phyloP scores from a whole-genome alignment of 2,888 invertebrate species.

The Willowsia nigromaculata region DNA sequence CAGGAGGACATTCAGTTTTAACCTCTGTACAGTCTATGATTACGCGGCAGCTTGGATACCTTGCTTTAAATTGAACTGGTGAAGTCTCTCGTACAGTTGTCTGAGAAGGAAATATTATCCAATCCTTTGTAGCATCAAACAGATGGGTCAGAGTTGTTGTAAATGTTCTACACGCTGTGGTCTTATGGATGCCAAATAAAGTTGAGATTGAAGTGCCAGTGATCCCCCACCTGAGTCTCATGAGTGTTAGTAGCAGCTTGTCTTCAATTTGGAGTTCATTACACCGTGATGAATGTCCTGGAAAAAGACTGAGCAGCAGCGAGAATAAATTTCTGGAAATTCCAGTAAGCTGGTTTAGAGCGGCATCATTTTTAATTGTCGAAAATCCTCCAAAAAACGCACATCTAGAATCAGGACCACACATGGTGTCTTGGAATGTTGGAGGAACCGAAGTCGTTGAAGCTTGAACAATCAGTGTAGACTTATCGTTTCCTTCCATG shows the following conservation, averaged over 20 bases:
- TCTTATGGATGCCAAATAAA: conserved; percentile 41
- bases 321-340: background rate
- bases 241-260: conserved; percentile 27
- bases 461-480: no score
- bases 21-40: conserved; percentile 67
- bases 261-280: background rate
- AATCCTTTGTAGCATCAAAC: conserved; percentile 16
- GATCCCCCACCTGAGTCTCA: conserved; percentile 53
- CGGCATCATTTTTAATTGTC: background rate
- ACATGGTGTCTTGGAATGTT: background rate
- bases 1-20: conserved; percentile 17
- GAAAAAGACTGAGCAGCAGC: conserved; percentile 5
- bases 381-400: conserved; percentile 21
- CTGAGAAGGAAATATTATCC: conserved; percentile 64
- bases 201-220: background rate
- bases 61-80: conserved; percentile 47
- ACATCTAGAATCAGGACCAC: no score
- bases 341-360: conserved; percentile 5
- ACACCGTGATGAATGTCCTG: background rate
- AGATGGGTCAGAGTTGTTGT: conserved; percentile 34
- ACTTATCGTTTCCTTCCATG: no score
- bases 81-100: conserved; percentile 46
- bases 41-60: conserved; percentile 55
- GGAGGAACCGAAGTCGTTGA: background rate
- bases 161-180: conserved; percentile 56